Percentiles rank a stretch among this genome's conserved stretches.
Evolutionary conservation across 2,797 vertebrate genomes (phyloP).

Genomic region (Gorsachius magnificus): DNA sequence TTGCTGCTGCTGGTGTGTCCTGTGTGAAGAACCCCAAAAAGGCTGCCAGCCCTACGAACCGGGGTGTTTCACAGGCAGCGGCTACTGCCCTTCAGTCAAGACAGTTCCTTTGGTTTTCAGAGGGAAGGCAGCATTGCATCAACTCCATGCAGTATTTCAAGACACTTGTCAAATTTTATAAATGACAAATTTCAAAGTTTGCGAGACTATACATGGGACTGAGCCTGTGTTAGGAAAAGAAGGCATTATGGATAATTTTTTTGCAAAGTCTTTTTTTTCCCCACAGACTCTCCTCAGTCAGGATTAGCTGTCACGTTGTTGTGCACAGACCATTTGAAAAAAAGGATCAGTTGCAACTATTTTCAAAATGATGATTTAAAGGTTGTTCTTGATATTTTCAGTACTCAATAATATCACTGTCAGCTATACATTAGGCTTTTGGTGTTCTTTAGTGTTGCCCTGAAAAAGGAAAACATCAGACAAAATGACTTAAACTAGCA

Average conservation of each 20-base stretch:
- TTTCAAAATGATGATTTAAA: neutral
- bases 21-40: neutral
- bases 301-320: neutral
- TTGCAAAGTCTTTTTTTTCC: fast-evolving
- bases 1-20: too few species aligned
- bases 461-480: neutral
- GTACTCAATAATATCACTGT: neutral
- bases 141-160: neutral
- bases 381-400: neutral
- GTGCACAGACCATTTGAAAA: neutral
- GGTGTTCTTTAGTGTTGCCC: neutral
- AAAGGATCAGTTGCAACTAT: neutral
- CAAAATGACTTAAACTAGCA: neutral
- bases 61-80: fast-evolving
- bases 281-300: neutral
- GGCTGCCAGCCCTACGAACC: fast-evolving
- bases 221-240: neutral
- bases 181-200: neutral
- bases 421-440: neutral
- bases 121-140: neutral
- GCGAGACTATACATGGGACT: neutral
- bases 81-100: too few species aligned
- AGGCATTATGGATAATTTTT: neutral
- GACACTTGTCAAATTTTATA: neutral
- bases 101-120: neutral